A percentile compares a stretch with the other conserved stretches of the same genome.
Conservation (phyloP, 2,888 invertebrate species). For the Phortica okadai region DNA sequence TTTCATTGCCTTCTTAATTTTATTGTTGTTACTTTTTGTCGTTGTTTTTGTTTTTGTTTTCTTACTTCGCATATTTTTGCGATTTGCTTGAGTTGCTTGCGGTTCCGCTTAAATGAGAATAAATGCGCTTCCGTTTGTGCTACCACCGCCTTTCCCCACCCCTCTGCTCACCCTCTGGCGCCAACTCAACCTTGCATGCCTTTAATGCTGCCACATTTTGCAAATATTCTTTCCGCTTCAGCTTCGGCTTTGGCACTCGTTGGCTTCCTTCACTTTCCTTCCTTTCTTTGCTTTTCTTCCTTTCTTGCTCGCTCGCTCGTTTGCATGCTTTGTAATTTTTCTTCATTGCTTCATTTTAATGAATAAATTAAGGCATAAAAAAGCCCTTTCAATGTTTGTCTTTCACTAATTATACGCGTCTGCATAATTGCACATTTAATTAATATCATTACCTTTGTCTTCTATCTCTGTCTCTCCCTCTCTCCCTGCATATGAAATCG, state of each 20-base stretch:
- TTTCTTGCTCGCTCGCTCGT: background rate
- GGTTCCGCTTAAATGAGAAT: constrained; percentile 26
- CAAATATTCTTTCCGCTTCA: constrained; percentile 55
- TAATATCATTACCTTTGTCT: constrained; percentile 42
- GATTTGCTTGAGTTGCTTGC: background rate
- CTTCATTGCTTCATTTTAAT: constrained; percentile 46
- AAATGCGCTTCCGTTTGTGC: constrained; percentile 25
- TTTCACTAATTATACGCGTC: constrained; percentile 65
- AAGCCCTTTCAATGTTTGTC: constrained; percentile 30
- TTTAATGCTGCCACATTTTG: constrained; percentile 38
- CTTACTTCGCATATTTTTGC: background rate
- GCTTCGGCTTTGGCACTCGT: constrained; percentile 15
- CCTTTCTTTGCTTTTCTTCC: background rate
- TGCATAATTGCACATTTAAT: constrained; percentile 67
- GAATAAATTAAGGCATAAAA: constrained; percentile 63
- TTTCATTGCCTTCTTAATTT: background rate
- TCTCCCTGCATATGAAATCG: no score
- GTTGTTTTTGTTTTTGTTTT: background rate
- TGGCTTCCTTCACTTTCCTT: no score
- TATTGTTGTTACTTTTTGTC: background rate
- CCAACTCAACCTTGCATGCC: background rate
- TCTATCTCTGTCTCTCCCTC: background rate
- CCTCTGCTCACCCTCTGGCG: constrained; percentile 1
- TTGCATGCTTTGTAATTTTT: constrained; percentile 29
- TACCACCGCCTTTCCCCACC: background rate